Evolutionary conservation across 2,113 vertebrate species (phyloP), one percentile per base, ranked within the genome.

Genomic region (Campylomormyrus numenius): DNA sequence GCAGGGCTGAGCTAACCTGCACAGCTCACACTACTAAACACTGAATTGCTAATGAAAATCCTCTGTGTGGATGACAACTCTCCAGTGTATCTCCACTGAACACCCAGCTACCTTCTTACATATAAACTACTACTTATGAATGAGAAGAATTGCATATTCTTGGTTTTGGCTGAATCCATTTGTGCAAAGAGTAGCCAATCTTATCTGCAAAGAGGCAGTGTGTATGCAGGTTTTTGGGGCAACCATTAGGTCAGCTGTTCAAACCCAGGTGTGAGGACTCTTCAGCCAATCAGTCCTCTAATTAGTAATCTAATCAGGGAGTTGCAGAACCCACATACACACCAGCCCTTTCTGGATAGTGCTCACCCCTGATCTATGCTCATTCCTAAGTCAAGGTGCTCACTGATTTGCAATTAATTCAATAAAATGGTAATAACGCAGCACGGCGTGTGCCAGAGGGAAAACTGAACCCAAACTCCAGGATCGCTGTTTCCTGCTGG

Each of bases 21-120:
- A 88, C 42, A n/a, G 56, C 58, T 88, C 87, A 21, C 35, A 48
- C 53, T 45, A 27, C 42, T 42, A 27, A 45, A 88, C 88, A 31
- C 27, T 39, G 48, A 50, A 89, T 62, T 53, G 46, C 88, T 77
- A 31, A 89, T 89, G 42, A 80, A 39, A 80, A 89, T 21, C 48
- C 70, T 52, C 13, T 10, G 11, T 24, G 35, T 56, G 31, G 27
- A 56, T 88, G 31, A 88, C 45, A 77, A 50, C 24, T 45, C n/a
- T 52, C 27, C 48, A 9, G n/a, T 31, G 31, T 42, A 35, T 83
- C 42, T 8, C 83, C 62, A 13, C 62, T 70, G 62, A 85, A 46
- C 45, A 85, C 39, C 42, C 83, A 48, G 83, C 83, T 48, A 21
- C 24, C 77, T 45, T 45, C 77, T 19, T 42, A 39, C 31, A 45